Conservation (phyloP, 2,113 vertebrate species). For the Mesocricetus auratus region DNA sequence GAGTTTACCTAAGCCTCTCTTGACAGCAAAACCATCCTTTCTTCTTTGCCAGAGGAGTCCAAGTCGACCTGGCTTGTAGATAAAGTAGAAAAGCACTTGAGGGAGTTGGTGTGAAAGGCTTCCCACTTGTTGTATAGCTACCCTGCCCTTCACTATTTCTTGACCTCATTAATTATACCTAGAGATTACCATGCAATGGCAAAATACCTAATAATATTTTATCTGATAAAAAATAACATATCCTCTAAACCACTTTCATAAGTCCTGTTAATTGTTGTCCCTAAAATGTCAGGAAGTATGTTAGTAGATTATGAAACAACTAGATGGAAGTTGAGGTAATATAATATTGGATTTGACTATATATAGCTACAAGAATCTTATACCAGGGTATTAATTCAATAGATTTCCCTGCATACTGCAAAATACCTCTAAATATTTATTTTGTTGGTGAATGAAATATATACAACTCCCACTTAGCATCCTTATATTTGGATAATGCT, state of each 20-base stretch:
- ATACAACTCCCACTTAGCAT: not conserved
- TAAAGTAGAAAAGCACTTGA: not conserved
- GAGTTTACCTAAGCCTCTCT: not conserved
- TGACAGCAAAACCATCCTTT: not conserved
- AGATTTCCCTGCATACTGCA: not conserved
- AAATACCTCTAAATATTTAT: not conserved
- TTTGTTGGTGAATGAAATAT: not conserved
- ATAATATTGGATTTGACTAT: not conserved
- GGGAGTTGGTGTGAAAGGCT: not conserved
- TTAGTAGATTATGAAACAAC: not conserved
- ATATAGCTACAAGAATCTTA: not conserved
- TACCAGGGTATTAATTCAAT: not conserved
- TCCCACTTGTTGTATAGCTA: not conserved
- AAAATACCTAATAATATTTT: not conserved
- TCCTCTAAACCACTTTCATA: not conserved
- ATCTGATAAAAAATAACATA: not conserved
- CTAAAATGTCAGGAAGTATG: not conserved
- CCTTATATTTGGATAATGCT: not conserved
- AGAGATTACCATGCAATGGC: not conserved
- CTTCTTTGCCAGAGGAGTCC: not conserved
- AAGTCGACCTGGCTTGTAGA: not conserved
- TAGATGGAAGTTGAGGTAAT: not conserved
- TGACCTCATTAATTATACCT: not conserved
- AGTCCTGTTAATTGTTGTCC: not conserved
- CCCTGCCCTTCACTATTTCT: not conserved